Conservation (phyloP, 2,797 vertebrate species). For the Pseudochaenichthys georgianus region DNA sequence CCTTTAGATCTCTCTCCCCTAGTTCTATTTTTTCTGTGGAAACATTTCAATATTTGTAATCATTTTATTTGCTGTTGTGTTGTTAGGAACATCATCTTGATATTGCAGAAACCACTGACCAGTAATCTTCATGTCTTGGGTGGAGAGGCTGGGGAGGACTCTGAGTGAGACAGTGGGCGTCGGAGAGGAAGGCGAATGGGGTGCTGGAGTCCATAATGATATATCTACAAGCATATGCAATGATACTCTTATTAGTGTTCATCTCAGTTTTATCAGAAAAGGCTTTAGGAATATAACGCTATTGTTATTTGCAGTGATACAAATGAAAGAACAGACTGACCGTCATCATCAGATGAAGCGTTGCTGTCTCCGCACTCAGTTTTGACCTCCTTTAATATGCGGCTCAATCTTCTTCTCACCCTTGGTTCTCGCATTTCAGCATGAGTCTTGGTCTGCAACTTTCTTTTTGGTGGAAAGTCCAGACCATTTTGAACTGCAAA, state of each 20-base stretch:
- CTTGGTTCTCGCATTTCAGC: conserved; percentile 90
- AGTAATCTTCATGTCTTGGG: conserved; percentile 95
- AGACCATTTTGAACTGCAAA: conserved; percentile 90
- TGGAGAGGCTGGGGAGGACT: conserved; percentile 93
- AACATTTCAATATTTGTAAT: conserved; percentile 36
- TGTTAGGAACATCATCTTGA: background rate
- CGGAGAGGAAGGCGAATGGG: conserved; percentile 87
- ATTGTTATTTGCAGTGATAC: background rate
- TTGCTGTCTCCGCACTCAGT: conserved; percentile 94
- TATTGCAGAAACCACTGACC: conserved; percentile 80
- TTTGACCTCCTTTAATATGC: conserved; percentile 94
- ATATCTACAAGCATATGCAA: conserved; percentile 71
- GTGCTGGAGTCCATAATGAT: conserved; percentile 79
- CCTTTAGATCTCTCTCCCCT: conserved; percentile 91
- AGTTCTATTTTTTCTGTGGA: conserved; percentile 91
- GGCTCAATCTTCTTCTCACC: conserved; percentile 88
- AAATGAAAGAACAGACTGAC: conserved; percentile 75
- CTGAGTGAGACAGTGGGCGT: conserved; percentile 89
- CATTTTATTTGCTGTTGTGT: background rate
- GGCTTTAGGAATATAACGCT: background rate
- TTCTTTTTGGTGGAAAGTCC: conserved; percentile 85
- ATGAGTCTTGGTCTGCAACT: conserved; percentile 79
- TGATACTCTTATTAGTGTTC: background rate
- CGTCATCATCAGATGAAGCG: conserved; percentile 96
- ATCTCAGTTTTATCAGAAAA: background rate